Percentiles rank a stretch among this genome's conserved stretches.
Evolutionary conservation across 1,140 invertebrate species (phyloP).

Genomic region (Adoxophyes honmai): DNA sequence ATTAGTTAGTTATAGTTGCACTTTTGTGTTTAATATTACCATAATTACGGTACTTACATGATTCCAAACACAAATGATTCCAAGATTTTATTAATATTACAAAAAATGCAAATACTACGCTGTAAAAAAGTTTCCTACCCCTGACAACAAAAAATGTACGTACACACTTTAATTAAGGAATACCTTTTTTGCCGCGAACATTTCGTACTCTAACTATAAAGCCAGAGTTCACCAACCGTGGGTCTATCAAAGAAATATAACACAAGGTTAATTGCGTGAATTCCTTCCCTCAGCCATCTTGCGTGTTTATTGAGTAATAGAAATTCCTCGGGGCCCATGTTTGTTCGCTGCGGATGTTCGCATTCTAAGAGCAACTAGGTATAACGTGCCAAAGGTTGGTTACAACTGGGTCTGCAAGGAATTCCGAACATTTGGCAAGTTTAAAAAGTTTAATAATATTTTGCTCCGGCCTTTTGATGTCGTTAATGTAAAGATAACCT

Average conservation of each 20-base stretch:
- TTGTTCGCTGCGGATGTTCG: not conserved
- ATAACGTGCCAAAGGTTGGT: not conserved
- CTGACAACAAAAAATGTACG: conserved; percentile 7
- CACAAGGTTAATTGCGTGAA: conserved; percentile 12
- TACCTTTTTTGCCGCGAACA: too few species aligned
- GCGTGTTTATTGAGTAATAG: conserved; percentile 15
- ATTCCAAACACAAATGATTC: too few species aligned
- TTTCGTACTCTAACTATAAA: conserved; percentile 1
- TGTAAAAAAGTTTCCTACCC: not conserved
- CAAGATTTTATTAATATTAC: too few species aligned
- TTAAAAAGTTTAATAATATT: too few species aligned
- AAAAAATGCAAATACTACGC: too few species aligned
- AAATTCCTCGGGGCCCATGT: conserved; percentile 5
- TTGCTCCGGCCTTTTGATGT: too few species aligned
- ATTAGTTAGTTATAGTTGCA: too few species aligned
- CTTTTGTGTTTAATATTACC: too few species aligned
- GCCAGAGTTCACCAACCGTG: conserved; percentile 10
- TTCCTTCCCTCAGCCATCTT: conserved; percentile 2
- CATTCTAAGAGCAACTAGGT: not conserved
- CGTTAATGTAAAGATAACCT: too few species aligned
- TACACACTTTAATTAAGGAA: too few species aligned
- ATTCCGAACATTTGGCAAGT: too few species aligned
- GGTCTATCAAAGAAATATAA: conserved; percentile 13
- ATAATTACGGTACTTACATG: too few species aligned
- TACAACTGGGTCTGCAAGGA: not conserved